Percentiles rank a stretch among this genome's conserved stretches.
Conservation (phyloP, 1,140 invertebrate species). For the Nasonia giraulti region DNA sequence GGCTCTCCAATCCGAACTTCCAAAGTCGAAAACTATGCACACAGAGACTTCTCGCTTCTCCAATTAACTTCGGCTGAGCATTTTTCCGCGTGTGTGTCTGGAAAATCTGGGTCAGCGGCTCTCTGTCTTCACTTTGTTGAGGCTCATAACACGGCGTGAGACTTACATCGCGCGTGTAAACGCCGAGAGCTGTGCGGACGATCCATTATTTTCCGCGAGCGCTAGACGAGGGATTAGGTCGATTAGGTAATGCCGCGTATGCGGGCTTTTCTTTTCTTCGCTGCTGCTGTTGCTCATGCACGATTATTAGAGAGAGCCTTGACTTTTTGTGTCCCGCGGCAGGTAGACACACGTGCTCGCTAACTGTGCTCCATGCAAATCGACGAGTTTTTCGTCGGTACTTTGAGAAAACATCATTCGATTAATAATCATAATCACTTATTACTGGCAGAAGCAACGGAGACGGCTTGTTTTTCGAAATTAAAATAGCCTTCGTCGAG, state of each 20-base stretch:
- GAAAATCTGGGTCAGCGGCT: conserved; percentile 28
- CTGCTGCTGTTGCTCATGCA: neutral
- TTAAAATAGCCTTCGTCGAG: neutral
- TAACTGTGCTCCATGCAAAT: neutral
- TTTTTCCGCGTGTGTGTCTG: neutral
- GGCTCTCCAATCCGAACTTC: no score
- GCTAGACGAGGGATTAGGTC: neutral
- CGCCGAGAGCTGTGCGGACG: neutral
- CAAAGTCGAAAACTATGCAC: no score
- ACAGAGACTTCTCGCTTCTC: no score
- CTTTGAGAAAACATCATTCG: neutral
- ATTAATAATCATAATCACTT: neutral
- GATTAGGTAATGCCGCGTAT: conserved; percentile 36
- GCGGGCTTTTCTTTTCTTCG: neutral
- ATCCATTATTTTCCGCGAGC: conserved; percentile 8
- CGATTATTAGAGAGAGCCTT: conserved; percentile 5
- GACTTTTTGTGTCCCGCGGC: neutral
- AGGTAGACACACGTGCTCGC: neutral
- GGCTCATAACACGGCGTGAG: conserved; percentile 14
- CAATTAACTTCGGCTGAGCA: neutral
- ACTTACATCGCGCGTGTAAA: conserved; percentile 3
- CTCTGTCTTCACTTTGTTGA: neutral
- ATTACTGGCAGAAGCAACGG: no score
- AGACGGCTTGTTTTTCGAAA: no score
- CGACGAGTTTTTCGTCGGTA: neutral